Base-by-base conservation (phyloP, 2,888 invertebrate species). In the Drosophila birchii region DNA sequence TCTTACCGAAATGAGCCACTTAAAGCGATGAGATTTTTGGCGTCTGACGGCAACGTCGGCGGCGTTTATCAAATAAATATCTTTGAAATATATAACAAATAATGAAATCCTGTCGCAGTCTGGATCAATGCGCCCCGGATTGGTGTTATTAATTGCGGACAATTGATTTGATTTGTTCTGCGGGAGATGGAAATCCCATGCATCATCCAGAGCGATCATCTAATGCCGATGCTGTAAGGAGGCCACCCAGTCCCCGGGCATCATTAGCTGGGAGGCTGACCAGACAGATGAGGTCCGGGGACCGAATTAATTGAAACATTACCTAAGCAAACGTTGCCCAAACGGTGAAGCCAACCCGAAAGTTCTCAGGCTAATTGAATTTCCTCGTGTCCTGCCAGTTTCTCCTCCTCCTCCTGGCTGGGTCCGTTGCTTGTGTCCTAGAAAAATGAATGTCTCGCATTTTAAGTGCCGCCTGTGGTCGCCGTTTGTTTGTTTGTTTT, bases 21-120 rank as follows among this genome's bases (percentile, higher is more conserved):
- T 85, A 85, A 89, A 87, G 80, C 80, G 88, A 85, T 85, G 85
- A 89, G 89, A 89, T 85, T 89, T 85, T 82, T 85, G 89, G 88
- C 89, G 84, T 89, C 85, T 89, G 89, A 71, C 82, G 70, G 64
- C 62, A 69, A 58, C 57, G 71, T 56, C 68, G 75, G 84, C 85
- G 89, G 85, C 85, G 76, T 85, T 88, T 82, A 88, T 87, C 85
- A 85, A 89, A 85, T 87, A 85, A 84, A 84, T 84, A 84, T 87
- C 85, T 88, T 87, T 81, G 75, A 87, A 86, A 84, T 75, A 85
- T 76, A 87, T 87, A 89, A 86, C 89, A 88, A 85, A 87, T 89
- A 89, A 89, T 87, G 80, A 87, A 89, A 85, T 85, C 76, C 83
- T 80, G 70, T 69, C 75, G 55, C 81, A 71, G 76, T 64, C 71